Base-by-base conservation (phyloP, 1,140 invertebrate genomes). In the Hypsibius dujardini region DNA sequence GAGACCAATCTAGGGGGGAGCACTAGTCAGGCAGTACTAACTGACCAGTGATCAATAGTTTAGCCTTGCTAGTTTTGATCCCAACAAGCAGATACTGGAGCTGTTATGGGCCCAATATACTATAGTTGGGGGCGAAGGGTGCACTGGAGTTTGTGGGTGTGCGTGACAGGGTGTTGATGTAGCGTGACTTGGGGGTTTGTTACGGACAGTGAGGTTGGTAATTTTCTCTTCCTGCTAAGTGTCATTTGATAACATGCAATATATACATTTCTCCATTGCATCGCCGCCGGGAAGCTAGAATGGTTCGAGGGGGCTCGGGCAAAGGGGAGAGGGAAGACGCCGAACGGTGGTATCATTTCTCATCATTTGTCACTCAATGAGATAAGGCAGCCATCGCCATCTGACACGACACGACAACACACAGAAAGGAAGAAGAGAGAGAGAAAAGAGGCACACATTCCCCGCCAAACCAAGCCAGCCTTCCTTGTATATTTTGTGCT, bases 211-310 rank as follows among this genome's bases (percentile, higher is more conserved):
- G 50, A 56, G 50, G 50, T 56, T n/a, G 50, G 50, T 56, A 56
- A 56, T 56, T 56, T 56, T 56, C 7, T 56, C 50, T 56, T 56
- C 50, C 50, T 56, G 50, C n/a, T 56, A 56, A 56, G 50, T 56
- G 50, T 56, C 50, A 56, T 56, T 56, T 56, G 50, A 56, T 56
- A 56, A 56, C 50, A 56, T 56, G 50, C 50, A 56, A 56, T 56
- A 56, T 56, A 56, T n/a, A 56, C 50, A 56, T 56, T 56, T 56
- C 50, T 56, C 7, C 50, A 7, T 56, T n/a, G 7, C 7, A n/a
- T 56, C 50, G 28, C 28, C 28, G 28, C 28, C 28, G 28, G 28
- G 28, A 28, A 28, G 28, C 28, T 28, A 28, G 28, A 28, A 28
- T 28, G 28, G 28, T 28, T 28, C 28, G 28, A 28, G 28, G 28